Conservation (phyloP, 1,140 invertebrate species). For the Drosophila chauvacae region DNA sequence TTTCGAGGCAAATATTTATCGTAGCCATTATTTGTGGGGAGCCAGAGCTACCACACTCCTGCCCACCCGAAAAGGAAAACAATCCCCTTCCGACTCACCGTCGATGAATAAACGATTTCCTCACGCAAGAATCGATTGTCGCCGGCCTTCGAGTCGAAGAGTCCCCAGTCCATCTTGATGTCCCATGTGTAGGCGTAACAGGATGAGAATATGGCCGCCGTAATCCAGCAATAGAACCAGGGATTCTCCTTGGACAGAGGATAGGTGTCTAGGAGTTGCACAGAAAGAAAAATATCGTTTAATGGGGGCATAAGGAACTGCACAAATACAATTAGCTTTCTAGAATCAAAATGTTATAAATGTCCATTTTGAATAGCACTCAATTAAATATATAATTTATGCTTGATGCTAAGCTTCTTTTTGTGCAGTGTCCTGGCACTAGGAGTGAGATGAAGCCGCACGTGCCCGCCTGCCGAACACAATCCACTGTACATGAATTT, state of each 20-base stretch:
- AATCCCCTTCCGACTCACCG: slow-evolving; percentile 84
- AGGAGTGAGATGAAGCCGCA: not conserved
- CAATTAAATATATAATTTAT: no score
- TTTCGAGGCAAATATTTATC: slow-evolving; percentile 73
- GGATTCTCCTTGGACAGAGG: slow-evolving; percentile 88
- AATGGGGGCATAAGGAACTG: no score
- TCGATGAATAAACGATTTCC: slow-evolving; percentile 91
- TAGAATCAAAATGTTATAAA: no score
- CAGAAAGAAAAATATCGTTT: not conserved
- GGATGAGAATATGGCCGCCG: slow-evolving; percentile 91
- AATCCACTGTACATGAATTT: slow-evolving; percentile 61
- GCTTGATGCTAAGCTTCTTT: not conserved
- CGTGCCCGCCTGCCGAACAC: slow-evolving; percentile 39
- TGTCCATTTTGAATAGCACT: no score
- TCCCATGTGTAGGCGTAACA: slow-evolving; percentile 97
- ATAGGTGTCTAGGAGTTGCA: slow-evolving; percentile 86
- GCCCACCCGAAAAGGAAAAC: not conserved
- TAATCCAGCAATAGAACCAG: slow-evolving; percentile 93
- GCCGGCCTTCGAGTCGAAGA: slow-evolving; percentile 93
- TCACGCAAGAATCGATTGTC: slow-evolving; percentile 93
- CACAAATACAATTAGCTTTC: no score
- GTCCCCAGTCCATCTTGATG: slow-evolving; percentile 99
- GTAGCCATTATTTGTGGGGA: slow-evolving; percentile 59
- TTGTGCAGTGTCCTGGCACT: not conserved
- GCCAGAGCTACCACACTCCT: not conserved